Conservation (phyloP, 2,113 vertebrate species). For the Psittacara wagleri region DNA sequence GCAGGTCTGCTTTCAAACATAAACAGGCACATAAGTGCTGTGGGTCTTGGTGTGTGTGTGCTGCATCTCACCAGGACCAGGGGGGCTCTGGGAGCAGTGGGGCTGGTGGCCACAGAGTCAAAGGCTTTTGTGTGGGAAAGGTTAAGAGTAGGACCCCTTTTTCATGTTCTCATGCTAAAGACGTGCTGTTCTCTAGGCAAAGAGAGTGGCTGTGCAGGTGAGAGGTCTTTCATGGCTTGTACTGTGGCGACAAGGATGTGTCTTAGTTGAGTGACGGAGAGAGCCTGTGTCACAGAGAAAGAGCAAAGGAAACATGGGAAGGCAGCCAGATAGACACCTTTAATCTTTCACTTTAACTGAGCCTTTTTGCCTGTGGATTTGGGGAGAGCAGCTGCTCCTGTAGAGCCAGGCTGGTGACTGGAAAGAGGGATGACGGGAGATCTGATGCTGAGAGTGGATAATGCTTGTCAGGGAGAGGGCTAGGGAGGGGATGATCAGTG, state of each 20-base stretch:
- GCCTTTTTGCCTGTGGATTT: slow-evolving; percentile 59
- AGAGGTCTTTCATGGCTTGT: neutral
- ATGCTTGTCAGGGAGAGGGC: neutral
- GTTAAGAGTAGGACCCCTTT: neutral
- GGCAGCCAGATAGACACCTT: slow-evolving; percentile 21
- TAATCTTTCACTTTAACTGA: slow-evolving; percentile 70
- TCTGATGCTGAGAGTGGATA: slow-evolving; percentile 76
- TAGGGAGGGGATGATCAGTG: neutral
- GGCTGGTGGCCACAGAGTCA: neutral
- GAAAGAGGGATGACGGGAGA: slow-evolving; percentile 70
- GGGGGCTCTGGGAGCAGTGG: neutral
- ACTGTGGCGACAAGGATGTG: rapidly evolving
- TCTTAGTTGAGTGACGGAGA: neutral
- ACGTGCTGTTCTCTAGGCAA: neutral
- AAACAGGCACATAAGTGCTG: rapidly evolving
- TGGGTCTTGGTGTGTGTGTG: neutral
- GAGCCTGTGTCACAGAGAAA: neutral
- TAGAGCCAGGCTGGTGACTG: slow-evolving; percentile 64
- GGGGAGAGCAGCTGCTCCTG: slow-evolving; percentile 54
- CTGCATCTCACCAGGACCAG: rapidly evolving
- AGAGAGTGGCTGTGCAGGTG: neutral
- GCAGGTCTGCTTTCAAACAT: neutral
- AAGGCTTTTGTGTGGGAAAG: neutral
- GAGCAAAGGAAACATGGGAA: neutral
- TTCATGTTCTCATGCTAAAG: neutral